A percentile compares a stretch with the other conserved stretches of the same genome.
Evolutionary conservation across 2,888 invertebrate species (phyloP).

Genomic region (Dione vanillae): DNA sequence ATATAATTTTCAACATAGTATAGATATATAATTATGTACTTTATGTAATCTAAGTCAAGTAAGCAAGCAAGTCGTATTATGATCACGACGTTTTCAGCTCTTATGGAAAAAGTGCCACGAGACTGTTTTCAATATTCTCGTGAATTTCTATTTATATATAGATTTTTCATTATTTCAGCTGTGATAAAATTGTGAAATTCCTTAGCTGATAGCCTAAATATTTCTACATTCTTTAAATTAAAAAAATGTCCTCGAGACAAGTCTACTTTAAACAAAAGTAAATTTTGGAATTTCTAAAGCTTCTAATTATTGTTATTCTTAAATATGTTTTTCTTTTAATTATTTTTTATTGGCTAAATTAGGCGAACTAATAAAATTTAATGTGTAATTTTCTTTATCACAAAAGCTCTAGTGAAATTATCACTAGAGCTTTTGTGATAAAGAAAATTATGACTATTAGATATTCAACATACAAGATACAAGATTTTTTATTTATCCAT

Average conservation of each 20-base stretch:
- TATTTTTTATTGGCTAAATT: too few species aligned
- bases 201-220: neutral
- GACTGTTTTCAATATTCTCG: slow-evolving; percentile 36
- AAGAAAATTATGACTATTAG: too few species aligned
- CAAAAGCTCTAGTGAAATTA: too few species aligned
- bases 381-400: too few species aligned
- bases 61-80: slow-evolving; percentile 19
- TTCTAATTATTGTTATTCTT: slow-evolving; percentile 1
- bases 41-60: slow-evolving; percentile 4
- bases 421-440: too few species aligned
- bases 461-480: too few species aligned
- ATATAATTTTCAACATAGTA: neutral
- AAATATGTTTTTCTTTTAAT: neutral
- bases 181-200: slow-evolving; percentile 18
- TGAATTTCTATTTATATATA: slow-evolving; percentile 36
- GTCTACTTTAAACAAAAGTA: neutral
- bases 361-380: too few species aligned
- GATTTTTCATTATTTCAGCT: slow-evolving; percentile 35
- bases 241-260: neutral
- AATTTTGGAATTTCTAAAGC: neutral
- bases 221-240: neutral
- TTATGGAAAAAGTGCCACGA: slow-evolving; percentile 37
- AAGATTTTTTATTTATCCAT: too few species aligned
- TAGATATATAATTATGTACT: slow-evolving; percentile 6
- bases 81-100: slow-evolving; percentile 35